These are phyloP conservation scores for Miltochrista miniata DNA, from an alignment of 2,888 invertebrate species.

Conservation along the genomic window DNA sequence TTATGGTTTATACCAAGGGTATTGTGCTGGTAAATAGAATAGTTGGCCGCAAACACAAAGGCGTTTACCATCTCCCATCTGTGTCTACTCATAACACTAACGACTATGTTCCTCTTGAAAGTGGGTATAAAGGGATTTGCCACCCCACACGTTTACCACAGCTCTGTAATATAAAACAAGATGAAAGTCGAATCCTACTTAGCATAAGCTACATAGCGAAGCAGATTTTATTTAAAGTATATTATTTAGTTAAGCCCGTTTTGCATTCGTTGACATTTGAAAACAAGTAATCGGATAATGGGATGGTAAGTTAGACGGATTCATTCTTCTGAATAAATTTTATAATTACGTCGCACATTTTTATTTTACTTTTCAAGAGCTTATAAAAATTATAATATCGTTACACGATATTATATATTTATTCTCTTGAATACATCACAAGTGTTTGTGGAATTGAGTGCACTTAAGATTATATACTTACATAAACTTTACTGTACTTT, in stretches of 20 bases:
- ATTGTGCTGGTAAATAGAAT: neutral
- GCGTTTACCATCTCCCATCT: slow-evolving; percentile 5
- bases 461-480: no score
- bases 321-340: slow-evolving; percentile 1
- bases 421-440: no score
- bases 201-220: slow-evolving; percentile 56
- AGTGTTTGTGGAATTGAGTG: neutral
- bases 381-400: neutral
- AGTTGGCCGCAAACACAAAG: neutral
- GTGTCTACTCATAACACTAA: slow-evolving; percentile 18
- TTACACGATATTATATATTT: neutral
- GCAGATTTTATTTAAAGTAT: slow-evolving; percentile 47
- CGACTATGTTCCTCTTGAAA: slow-evolving; percentile 24
- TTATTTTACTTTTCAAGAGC: neutral
- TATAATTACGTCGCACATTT: neutral
- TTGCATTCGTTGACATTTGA: slow-evolving; percentile 48
- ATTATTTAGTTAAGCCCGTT: slow-evolving; percentile 42
- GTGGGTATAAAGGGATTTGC: slow-evolving; percentile 38
- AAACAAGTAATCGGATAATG: slow-evolving; percentile 28
- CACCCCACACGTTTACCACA: slow-evolving; percentile 41
- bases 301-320: slow-evolving; percentile 11
- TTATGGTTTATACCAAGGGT: no score
- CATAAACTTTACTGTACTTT: no score
- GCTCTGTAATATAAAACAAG: slow-evolving; percentile 60
- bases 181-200: slow-evolving; percentile 64